Conservation (phyloP, 2,113 vertebrate genomes). For the Anthoscopus minutus region DNA sequence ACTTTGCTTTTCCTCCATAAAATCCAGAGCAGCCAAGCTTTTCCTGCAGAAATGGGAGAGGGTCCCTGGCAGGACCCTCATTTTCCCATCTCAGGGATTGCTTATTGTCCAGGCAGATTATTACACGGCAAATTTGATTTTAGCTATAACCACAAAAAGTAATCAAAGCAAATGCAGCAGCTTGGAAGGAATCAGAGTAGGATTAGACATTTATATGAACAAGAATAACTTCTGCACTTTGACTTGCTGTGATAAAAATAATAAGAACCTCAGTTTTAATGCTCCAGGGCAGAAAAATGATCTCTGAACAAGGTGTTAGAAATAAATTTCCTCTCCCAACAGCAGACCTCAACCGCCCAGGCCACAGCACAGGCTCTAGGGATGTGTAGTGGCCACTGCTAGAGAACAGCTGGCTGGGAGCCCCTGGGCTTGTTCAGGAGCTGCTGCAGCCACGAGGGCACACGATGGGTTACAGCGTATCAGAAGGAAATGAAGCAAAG, state of each 20-base stretch:
- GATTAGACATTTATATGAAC: constrained; percentile 41
- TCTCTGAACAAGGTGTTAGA: background rate
- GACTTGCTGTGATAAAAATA: constrained; percentile 25
- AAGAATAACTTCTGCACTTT: constrained; percentile 33
- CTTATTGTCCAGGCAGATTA: background rate
- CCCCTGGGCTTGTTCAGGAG: background rate
- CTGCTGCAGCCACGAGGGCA: background rate
- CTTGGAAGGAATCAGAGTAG: constrained; percentile 41
- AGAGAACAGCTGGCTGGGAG: background rate
- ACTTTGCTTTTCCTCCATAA: background rate
- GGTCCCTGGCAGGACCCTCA: background rate
- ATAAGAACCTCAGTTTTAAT: background rate
- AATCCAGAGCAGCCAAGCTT: background rate
- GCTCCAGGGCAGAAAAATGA: constrained; percentile 6
- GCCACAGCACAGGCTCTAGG: background rate
- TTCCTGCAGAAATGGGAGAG: background rate
- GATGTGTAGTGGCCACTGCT: too few species aligned
- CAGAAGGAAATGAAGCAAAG: background rate
- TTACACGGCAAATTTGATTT: background rate
- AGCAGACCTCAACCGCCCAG: background rate
- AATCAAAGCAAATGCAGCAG: constrained; percentile 41
- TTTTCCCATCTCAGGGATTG: background rate
- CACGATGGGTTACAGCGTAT: background rate
- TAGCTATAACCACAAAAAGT: constrained; percentile 6
- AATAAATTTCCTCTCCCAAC: background rate